Conservation (phyloP, 2,113 vertebrate species). For the Alaudala cheleensis region DNA sequence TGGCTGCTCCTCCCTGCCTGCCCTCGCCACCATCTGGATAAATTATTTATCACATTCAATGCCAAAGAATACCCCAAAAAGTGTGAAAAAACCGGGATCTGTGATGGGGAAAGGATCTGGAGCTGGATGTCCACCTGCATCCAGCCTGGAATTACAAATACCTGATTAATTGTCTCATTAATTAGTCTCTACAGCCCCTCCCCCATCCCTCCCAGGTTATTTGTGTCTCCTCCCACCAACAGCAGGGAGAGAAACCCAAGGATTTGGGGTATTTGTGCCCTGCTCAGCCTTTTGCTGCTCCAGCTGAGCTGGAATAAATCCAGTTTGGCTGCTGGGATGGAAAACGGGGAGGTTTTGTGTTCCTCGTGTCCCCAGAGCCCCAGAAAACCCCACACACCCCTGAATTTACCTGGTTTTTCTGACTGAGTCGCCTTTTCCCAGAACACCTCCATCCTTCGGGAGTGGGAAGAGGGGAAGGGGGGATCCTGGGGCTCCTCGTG, state of each 20-base stretch:
- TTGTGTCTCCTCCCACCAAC: not conserved
- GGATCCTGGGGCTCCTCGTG: rapidly evolving
- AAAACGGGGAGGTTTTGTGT: rapidly evolving
- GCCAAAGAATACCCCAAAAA: not conserved
- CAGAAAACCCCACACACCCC: rapidly evolving
- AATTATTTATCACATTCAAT: constrained; percentile 19
- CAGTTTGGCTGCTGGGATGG: not conserved
- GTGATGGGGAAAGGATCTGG: not conserved
- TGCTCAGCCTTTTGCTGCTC: not conserved
- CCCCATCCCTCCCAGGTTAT: not conserved
- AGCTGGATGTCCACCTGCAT: not conserved
- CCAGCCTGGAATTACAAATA: not conserved
- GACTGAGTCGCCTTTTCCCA: not conserved
- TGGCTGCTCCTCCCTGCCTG: not conserved
- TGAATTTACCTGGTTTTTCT: not conserved
- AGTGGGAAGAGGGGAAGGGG: rapidly evolving
- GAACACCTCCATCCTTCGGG: not conserved
- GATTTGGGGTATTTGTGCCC: not conserved
- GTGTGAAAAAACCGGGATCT: not conserved
- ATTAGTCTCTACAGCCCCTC: not conserved
- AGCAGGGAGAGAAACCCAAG: not conserved
- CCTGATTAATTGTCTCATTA: not conserved
- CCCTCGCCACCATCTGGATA: constrained; percentile 43
- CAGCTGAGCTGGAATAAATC: not conserved
- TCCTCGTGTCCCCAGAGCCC: not conserved